Percentiles rank a stretch among this genome's conserved stretches.
Evolutionary conservation across 2,797 vertebrate species (phyloP).

Genomic region (Tapera naevia): DNA sequence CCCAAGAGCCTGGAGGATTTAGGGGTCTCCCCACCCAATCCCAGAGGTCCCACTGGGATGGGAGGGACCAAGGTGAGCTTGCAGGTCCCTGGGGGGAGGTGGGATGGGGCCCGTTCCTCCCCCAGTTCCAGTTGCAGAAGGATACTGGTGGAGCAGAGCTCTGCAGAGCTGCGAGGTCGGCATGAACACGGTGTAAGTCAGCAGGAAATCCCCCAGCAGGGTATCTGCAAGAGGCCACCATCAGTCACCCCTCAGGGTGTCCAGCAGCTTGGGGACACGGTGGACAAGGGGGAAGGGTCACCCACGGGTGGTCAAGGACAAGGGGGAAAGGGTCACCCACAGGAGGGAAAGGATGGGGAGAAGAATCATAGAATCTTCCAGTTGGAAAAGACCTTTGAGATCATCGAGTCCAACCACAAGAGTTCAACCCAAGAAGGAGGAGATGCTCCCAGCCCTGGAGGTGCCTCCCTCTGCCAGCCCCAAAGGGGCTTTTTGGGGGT

Average conservation of each 20-base stretch:
- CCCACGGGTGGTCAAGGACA: neutral
- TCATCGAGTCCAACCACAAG: too few relatives aligned
- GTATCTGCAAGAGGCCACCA: constrained; percentile 77
- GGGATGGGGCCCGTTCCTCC: neutral
- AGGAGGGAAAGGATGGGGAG: too few relatives aligned
- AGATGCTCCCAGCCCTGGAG: neutral
- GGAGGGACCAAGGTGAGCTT: neutral
- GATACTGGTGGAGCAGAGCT: constrained; percentile 93
- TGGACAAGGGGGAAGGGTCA: rapidly evolving
- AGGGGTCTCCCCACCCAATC: neutral
- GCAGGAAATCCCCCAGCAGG: constrained; percentile 89
- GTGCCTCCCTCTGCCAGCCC: neutral
- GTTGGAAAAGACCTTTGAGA: too few relatives aligned
- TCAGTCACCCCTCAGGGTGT: rapidly evolving
- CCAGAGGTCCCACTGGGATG: neutral
- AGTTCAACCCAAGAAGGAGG: too few relatives aligned
- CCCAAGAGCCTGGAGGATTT: neutral
- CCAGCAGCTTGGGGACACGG: rapidly evolving
- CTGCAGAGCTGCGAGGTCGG: constrained; percentile 87
- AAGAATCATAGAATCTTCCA: too few relatives aligned
- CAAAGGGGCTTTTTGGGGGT: rapidly evolving
- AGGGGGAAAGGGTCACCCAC: too few relatives aligned
- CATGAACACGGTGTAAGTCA: constrained; percentile 94
- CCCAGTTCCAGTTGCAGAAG: constrained; percentile 16
- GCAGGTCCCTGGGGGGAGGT: neutral